Conservation (phyloP, 2,113 vertebrate genomes). For the Sturnira hondurensis region DNA sequence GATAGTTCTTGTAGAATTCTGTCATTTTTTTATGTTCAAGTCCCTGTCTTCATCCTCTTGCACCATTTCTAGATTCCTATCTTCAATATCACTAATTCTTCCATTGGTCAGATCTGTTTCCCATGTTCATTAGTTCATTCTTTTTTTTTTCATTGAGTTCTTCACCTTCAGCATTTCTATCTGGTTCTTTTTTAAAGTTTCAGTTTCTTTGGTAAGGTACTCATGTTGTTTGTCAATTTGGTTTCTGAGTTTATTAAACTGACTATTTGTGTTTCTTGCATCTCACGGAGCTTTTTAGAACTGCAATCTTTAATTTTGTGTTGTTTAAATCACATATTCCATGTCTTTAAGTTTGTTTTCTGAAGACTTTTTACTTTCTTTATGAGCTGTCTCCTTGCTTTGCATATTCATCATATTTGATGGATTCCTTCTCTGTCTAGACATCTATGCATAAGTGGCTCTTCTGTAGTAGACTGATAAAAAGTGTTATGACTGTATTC, state of each 20-base stretch:
- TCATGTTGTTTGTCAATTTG: not conserved
- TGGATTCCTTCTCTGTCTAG: not conserved
- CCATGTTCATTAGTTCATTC: not conserved
- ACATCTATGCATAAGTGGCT: not conserved
- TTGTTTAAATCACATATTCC: not conserved
- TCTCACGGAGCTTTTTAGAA: not conserved
- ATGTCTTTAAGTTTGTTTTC: not conserved
- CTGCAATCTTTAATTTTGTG: not conserved
- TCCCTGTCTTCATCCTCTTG: not conserved
- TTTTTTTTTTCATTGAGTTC: not conserved
- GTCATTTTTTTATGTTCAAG: not conserved
- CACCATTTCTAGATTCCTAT: not conserved
- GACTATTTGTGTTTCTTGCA: not conserved
- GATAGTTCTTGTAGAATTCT: not conserved
- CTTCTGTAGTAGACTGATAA: not conserved
- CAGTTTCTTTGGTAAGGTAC: not conserved
- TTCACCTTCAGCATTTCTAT: not conserved
- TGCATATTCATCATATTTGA: not conserved
- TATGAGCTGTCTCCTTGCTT: not conserved
- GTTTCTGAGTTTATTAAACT: not conserved
- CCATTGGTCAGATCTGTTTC: not conserved
- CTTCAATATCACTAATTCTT: not conserved
- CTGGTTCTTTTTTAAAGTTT: not conserved
- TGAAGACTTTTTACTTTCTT: not conserved
- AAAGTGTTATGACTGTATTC: not conserved